Evolutionary conservation across 2,888 invertebrate species (phyloP).

Genomic region (Zeuzera pyrina): DNA sequence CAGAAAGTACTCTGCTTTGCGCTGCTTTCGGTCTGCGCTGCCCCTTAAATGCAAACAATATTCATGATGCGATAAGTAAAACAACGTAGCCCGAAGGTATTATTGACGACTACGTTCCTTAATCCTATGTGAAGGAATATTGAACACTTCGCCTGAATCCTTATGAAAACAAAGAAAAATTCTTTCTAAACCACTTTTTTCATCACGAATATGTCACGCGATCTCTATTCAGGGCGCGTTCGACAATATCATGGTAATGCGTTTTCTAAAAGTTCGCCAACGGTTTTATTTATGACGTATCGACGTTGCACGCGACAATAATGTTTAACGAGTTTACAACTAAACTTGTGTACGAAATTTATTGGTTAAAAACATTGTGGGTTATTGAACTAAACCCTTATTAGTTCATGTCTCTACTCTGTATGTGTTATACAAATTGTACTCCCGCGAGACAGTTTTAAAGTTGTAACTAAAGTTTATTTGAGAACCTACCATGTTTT

Average conservation of each 20-base stretch:
- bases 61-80: too few species aligned
- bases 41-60: too few species aligned
- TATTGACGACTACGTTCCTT: too few species aligned
- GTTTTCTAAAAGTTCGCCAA: slow-evolving; percentile 20
- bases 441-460: too few species aligned
- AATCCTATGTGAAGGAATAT: background rate
- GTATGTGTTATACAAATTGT: too few species aligned
- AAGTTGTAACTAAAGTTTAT: too few species aligned
- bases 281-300: slow-evolving; percentile 30
- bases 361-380: background rate
- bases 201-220: slow-evolving; percentile 4
- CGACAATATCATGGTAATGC: slow-evolving; percentile 31
- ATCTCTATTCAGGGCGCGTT: slow-evolving; percentile 29
- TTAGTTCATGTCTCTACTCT: too few species aligned
- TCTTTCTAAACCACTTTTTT: background rate
- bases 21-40: too few species aligned
- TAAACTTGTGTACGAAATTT: slow-evolving; percentile 7
- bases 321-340: slow-evolving; percentile 34
- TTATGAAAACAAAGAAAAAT: background rate
- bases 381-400: background rate
- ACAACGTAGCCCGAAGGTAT: too few species aligned
- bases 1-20: too few species aligned
- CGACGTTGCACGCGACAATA: slow-evolving; percentile 35
- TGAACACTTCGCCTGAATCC: background rate
- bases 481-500: too few species aligned